Evolutionary conservation across 1,140 invertebrate genomes (phyloP).

Genomic region (Gyrodactylus salaris): DNA sequence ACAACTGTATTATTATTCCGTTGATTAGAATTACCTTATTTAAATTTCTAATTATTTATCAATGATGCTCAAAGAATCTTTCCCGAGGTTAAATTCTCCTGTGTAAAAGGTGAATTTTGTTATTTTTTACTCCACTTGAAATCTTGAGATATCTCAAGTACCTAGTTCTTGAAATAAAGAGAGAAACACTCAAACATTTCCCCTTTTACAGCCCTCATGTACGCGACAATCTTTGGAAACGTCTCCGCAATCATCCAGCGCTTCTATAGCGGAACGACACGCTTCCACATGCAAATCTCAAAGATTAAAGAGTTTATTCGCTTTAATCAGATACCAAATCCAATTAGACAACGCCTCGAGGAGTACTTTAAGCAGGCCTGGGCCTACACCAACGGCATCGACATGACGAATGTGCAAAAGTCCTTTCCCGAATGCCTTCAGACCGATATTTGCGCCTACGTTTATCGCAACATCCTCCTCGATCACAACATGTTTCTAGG

Average conservation of each 20-base stretch:
- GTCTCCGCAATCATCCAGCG: slow-evolving; percentile 99
- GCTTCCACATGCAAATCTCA: slow-evolving; percentile 98
- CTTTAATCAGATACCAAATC: slow-evolving; percentile 90
- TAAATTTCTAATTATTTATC: too few relatives aligned
- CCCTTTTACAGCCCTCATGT: slow-evolving; percentile 40
- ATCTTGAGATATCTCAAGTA: too few relatives aligned
- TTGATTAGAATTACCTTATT: too few relatives aligned
- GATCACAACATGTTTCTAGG: not conserved
- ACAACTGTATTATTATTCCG: too few relatives aligned
- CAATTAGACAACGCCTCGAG: slow-evolving; percentile 86
- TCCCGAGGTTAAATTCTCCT: too few relatives aligned
- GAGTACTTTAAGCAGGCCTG: slow-evolving; percentile 98
- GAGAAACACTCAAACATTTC: too few relatives aligned
- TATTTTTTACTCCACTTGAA: too few relatives aligned
- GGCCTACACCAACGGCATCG: slow-evolving; percentile 96
- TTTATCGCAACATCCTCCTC: slow-evolving; percentile 72
- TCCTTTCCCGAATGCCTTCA: slow-evolving; percentile 99
- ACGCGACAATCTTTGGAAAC: slow-evolving; percentile 93
- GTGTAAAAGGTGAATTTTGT: too few relatives aligned
- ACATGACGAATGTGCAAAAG: slow-evolving; percentile 62
- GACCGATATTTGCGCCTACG: slow-evolving; percentile 93
- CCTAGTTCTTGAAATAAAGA: too few relatives aligned
- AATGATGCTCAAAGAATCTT: too few relatives aligned
- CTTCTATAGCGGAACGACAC: slow-evolving; percentile 91
- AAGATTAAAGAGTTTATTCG: slow-evolving; percentile 99